Evolutionary conservation across 2,888 invertebrate genomes (phyloP).

Genomic region (Conomelus anceps): DNA sequence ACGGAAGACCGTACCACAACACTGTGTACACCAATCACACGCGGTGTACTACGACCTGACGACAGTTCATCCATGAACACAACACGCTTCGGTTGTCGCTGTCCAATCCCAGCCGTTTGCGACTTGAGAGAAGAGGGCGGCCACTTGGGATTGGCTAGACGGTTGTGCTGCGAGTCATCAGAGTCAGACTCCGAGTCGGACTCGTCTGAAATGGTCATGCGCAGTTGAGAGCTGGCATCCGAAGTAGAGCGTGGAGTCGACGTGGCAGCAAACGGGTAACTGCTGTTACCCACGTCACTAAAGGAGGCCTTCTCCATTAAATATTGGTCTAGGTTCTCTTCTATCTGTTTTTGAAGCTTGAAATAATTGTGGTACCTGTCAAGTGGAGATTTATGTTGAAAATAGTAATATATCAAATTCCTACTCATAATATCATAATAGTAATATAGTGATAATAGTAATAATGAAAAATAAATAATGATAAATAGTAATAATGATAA

Average conservation of each 20-base stretch:
- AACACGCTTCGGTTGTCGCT: not conserved
- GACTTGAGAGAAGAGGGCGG: not conserved
- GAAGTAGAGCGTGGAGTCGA: not conserved
- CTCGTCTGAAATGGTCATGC: not conserved
- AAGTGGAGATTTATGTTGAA: too few species aligned
- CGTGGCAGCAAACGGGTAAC: not conserved
- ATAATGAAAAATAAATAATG: too few species aligned
- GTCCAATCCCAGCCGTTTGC: not conserved
- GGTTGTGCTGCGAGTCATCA: not conserved
- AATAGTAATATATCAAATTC: too few species aligned
- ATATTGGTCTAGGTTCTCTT: not conserved
- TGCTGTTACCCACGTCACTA: not conserved
- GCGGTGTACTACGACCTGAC: not conserved
- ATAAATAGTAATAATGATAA: too few species aligned
- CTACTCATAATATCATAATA: too few species aligned
- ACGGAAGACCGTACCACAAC: not conserved
- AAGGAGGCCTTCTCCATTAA: not conserved
- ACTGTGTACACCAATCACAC: not conserved
- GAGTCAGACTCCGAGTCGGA: not conserved
- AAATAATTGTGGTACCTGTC: not conserved
- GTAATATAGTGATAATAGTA: too few species aligned
- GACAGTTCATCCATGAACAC: not conserved
- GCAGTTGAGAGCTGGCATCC: not conserved
- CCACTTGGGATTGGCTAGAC: not conserved
- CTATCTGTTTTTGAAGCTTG: not conserved